Evolutionary conservation across 2,797 vertebrate genomes (phyloP).

Genomic region (Squalus acanthias): DNA sequence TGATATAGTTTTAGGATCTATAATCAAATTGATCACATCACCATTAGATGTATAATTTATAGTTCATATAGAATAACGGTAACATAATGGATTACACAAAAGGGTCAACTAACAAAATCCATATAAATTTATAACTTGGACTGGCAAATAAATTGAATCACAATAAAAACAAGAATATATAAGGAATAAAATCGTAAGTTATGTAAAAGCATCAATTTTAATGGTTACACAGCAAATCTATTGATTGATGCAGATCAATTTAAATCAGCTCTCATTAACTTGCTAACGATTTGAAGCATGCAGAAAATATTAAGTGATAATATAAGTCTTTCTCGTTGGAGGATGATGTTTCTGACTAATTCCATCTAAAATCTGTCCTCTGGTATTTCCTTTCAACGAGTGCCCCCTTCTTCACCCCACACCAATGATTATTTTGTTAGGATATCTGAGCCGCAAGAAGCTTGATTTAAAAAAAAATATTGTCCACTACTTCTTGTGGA

Average conservation of each 20-base stretch:
- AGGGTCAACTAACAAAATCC: neutral
- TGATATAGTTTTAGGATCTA: neutral
- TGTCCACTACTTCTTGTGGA: neutral
- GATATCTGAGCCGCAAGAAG: neutral
- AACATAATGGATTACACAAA: neutral
- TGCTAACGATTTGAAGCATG: neutral
- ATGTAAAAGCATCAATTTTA: neutral
- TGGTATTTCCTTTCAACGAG: neutral
- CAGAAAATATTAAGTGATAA: neutral
- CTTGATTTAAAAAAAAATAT: neutral
- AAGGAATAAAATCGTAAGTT: neutral
- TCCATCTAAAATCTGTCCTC: neutral
- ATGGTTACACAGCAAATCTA: neutral
- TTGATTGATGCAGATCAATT: neutral
- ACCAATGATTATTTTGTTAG: neutral
- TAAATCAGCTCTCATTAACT: neutral
- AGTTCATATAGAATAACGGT: neutral
- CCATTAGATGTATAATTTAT: neutral
- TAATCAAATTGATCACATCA: constrained; percentile 16
- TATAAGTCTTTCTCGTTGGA: neutral
- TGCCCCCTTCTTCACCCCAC: neutral
- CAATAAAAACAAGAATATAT: neutral
- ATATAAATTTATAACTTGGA: neutral
- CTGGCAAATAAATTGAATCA: constrained; percentile 12
- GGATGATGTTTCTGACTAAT: neutral